These are phyloP conservation scores for Epizoanthus stellaris DNA, from an alignment of 92 coral and sea anemone species.

Conservation along the genomic window DNA sequence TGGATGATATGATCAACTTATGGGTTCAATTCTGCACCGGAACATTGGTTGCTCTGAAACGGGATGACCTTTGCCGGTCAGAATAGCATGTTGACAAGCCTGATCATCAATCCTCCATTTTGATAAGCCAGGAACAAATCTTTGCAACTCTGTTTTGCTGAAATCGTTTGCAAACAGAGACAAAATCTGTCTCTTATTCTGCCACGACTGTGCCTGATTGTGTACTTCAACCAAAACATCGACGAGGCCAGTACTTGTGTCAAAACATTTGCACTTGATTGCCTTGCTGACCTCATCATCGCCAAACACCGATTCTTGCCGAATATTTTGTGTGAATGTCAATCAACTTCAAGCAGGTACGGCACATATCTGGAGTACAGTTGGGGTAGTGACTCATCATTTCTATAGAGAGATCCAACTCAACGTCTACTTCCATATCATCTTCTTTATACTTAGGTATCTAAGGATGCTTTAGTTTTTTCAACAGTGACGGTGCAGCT, in stretches of 20 bases:
- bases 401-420: no score
- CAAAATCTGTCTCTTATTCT: constrained; percentile 58
- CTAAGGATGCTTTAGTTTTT: no score
- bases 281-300: background rate
- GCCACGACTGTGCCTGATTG: constrained; percentile 58
- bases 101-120: constrained; percentile 72
- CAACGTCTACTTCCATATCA: no score
- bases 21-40: constrained; percentile 36
- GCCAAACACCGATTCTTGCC: constrained; percentile 31
- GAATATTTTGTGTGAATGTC: constrained; percentile 1
- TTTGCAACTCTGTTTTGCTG: constrained; percentile 59
- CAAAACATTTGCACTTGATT: constrained; percentile 51
- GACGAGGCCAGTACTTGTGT: constrained; percentile 36
- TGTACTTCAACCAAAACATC: constrained; percentile 63
- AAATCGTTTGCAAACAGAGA: constrained; percentile 76
- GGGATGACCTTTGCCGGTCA: constrained; percentile 55
- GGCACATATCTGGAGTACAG: no score
- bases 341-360: no score
- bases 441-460: no score
- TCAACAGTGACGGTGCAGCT: no score
- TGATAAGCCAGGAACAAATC: constrained; percentile 47
- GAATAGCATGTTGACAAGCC: constrained; percentile 55
- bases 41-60: constrained; percentile 32
- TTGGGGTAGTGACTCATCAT: no score
- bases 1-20: constrained; percentile 51